Percentiles rank a stretch among this genome's conserved stretches.
These are phyloP conservation scores for Pissodes strobi DNA, from an alignment of 1,140 invertebrate species.

Conservation along the genomic window DNA sequence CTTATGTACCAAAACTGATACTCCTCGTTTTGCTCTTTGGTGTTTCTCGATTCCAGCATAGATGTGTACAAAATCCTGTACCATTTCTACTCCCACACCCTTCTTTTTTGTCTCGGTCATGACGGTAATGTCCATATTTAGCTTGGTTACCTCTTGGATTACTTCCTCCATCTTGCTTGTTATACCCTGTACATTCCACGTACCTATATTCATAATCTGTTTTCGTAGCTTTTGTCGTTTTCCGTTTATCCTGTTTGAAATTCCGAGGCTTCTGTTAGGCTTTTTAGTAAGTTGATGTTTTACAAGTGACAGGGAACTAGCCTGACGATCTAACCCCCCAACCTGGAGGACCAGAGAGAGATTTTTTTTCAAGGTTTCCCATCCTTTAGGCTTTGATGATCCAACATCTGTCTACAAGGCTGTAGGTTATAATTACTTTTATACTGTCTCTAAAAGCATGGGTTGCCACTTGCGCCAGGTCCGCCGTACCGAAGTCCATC, in stretches of 20 bases:
- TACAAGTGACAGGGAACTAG: too few relatives aligned
- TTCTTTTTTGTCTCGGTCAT: conserved; percentile 21
- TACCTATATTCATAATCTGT: conserved; percentile 16
- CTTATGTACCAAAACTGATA: conserved; percentile 13
- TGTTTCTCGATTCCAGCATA: conserved; percentile 19
- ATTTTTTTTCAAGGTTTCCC: too few relatives aligned
- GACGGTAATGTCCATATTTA: conserved; percentile 8
- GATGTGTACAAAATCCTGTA: conserved; percentile 1
- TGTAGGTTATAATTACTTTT: too few relatives aligned
- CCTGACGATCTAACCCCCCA: conserved; percentile 54
- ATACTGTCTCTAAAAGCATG: too few relatives aligned
- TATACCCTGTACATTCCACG: conserved; percentile 20
- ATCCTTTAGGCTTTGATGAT: too few relatives aligned
- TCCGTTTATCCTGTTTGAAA: neutral
- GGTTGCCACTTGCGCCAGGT: too few relatives aligned
- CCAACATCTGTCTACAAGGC: too few relatives aligned
- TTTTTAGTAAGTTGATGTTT: too few relatives aligned
- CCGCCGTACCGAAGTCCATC: too few relatives aligned
- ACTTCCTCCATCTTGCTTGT: conserved; percentile 2
- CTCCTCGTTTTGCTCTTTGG: neutral
- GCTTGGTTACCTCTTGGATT: neutral
- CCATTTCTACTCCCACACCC: conserved; percentile 15
- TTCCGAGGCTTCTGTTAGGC: neutral
- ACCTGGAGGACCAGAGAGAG: conserved; percentile 47
- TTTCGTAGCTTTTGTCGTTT: conserved; percentile 51